Percentiles rank a stretch among this genome's conserved stretches.
Evolutionary conservation across 2,797 vertebrate genomes (phyloP).

Genomic region (Ispidina lecontei): DNA sequence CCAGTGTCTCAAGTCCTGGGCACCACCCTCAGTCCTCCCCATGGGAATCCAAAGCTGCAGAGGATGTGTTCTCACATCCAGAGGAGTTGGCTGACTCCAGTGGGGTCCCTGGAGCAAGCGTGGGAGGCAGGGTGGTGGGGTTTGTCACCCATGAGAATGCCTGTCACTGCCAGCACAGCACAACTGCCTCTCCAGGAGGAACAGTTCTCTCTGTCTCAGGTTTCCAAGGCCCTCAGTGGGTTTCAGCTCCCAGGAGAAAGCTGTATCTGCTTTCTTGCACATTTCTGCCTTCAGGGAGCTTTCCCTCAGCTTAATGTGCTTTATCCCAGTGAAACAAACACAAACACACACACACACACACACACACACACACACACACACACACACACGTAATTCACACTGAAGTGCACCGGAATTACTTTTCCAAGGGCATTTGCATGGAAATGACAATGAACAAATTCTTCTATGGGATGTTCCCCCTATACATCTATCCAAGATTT

Average conservation of each 20-base stretch:
- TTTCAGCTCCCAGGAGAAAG: not conserved
- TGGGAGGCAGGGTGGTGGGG: not conserved
- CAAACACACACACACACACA: not conserved
- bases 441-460: not conserved
- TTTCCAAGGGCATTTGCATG: not conserved
- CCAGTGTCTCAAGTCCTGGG: not conserved
- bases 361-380: not conserved
- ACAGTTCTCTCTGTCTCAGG: not conserved
- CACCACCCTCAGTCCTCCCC: not conserved
- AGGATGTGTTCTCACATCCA: not conserved
- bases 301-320: not conserved
- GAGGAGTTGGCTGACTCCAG: not conserved
- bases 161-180: not conserved
- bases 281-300: not conserved
- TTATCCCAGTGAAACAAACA: not conserved
- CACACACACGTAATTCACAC: not conserved
- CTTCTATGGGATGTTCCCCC: not conserved
- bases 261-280: not conserved
- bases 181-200: not conserved
- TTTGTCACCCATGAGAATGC: fast-evolving
- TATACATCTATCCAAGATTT: not conserved
- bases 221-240: not conserved
- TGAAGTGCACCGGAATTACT: not conserved
- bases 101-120: not conserved
- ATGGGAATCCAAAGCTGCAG: too few relatives aligned